Conservation (phyloP, 1,140 invertebrate species). For the Anastrepha ludens region DNA sequence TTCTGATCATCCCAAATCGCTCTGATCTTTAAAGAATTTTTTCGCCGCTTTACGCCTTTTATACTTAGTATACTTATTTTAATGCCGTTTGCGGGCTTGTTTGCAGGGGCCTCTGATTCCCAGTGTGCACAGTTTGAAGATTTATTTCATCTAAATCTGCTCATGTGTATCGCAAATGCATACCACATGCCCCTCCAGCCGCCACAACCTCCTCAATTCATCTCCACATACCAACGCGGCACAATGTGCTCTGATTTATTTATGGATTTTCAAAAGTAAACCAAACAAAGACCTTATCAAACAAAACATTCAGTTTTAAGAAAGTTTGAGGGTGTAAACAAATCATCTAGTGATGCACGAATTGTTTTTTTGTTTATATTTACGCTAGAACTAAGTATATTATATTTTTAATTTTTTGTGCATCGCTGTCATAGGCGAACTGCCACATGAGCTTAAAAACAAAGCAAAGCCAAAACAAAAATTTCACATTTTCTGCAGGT, state of each 20-base stretch:
- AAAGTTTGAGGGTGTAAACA: not conserved
- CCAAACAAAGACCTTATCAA: conserved; percentile 1
- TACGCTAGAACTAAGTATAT: not conserved
- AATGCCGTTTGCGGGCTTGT: not conserved
- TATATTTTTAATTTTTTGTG: not conserved
- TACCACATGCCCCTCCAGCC: conserved; percentile 14
- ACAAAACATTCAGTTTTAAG: conserved; percentile 11
- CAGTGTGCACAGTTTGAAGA: conserved; percentile 59
- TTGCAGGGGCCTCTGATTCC: not conserved
- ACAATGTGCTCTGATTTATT: conserved; percentile 51
- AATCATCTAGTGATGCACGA: not conserved
- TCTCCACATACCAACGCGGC: not conserved
- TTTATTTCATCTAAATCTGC: conserved; percentile 67
- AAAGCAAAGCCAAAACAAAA: not conserved
- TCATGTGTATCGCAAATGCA: conserved; percentile 64
- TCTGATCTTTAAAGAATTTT: conserved; percentile 33
- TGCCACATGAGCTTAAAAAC: not conserved
- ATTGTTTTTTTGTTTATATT: not conserved
- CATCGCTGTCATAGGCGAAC: not conserved
- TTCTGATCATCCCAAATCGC: conserved; percentile 22
- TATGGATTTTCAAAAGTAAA: conserved; percentile 52
- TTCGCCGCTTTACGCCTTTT: not conserved
- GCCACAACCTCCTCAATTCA: conserved; percentile 23
- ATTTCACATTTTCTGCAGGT: not conserved
- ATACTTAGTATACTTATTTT: not conserved